Evolutionary conservation across 2,113 vertebrate species (phyloP).

Genomic region (Lophura nycthemera): DNA sequence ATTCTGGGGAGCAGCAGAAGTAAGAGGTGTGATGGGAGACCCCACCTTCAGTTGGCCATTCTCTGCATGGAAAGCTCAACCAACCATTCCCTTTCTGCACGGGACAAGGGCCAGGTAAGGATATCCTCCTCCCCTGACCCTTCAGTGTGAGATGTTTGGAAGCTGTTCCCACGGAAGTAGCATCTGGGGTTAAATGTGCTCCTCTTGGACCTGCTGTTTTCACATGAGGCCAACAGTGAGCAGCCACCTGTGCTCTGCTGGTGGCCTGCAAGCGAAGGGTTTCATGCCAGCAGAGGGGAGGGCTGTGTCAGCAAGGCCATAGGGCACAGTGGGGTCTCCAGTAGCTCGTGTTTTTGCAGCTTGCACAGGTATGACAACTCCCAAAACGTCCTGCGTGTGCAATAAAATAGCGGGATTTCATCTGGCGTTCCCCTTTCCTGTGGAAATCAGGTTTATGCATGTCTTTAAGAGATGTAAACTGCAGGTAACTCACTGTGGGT

Average conservation of each 20-base stretch:
- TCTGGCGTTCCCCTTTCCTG: background rate
- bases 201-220: background rate
- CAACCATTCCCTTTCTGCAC: background rate
- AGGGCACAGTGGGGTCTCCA: slow-evolving; percentile 10
- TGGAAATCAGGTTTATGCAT: slow-evolving; percentile 5
- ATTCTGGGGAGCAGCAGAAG: background rate
- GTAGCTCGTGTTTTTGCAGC: slow-evolving; percentile 41
- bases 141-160: background rate
- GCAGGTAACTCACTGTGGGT: background rate
- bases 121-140: background rate
- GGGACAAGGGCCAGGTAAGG: fast-evolving
- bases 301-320: slow-evolving; percentile 1
- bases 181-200: background rate
- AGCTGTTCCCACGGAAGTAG: background rate
- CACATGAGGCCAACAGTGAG: background rate
- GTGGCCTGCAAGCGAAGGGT: background rate
- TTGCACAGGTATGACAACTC: slow-evolving; percentile 20
- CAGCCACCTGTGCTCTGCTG: slow-evolving; percentile 25
- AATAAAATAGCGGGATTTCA: slow-evolving; percentile 15
- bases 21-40: background rate
- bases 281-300: background rate
- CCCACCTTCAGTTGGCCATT: background rate
- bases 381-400: background rate
- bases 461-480: slow-evolving; percentile 11
- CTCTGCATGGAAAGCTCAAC: background rate